phyloP scores from a whole-genome alignment of 2,888 invertebrate genomes.

The Ptychoptera albimana region DNA sequence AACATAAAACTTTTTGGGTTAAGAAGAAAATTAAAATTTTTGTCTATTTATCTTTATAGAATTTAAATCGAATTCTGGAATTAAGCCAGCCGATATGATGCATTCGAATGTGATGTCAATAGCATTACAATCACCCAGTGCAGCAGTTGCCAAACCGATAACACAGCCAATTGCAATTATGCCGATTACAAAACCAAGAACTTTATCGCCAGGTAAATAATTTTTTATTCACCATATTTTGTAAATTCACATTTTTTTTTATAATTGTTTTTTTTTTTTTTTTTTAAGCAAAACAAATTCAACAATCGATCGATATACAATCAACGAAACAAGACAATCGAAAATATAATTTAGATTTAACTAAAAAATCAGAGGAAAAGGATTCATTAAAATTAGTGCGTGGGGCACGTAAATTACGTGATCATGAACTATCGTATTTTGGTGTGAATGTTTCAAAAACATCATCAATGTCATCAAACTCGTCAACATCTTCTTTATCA shows the following conservation, averaged over 20 bases:
- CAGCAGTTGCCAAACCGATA: not conserved
- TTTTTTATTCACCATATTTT: not conserved
- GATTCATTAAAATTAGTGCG: constrained; percentile 18
- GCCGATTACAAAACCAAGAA: constrained; percentile 25
- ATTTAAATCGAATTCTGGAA: not conserved
- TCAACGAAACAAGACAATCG: not conserved
- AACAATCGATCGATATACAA: not conserved
- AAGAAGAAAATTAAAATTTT: not conserved
- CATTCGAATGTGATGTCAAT: constrained; percentile 30
- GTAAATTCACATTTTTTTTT: not conserved
- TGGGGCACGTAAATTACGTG: constrained; percentile 35
- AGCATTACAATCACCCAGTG: constrained; percentile 17
- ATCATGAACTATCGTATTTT: constrained; percentile 44
- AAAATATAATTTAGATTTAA: constrained; percentile 1
- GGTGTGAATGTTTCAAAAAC: constrained; percentile 22
- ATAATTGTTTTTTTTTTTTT: not conserved
- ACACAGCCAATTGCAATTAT: constrained; percentile 12
- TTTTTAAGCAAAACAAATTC: not conserved
- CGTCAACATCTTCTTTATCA: not conserved
- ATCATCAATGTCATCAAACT: constrained; percentile 1
- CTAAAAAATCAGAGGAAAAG: not conserved
- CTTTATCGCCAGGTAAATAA: constrained; percentile 11
- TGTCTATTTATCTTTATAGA: constrained; percentile 15
- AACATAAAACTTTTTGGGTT: no score
- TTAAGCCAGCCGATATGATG: constrained; percentile 8